These are phyloP conservation scores for Barnardius zonarius DNA, from an alignment of 2,113 vertebrate genomes.

Conservation along the genomic window DNA sequence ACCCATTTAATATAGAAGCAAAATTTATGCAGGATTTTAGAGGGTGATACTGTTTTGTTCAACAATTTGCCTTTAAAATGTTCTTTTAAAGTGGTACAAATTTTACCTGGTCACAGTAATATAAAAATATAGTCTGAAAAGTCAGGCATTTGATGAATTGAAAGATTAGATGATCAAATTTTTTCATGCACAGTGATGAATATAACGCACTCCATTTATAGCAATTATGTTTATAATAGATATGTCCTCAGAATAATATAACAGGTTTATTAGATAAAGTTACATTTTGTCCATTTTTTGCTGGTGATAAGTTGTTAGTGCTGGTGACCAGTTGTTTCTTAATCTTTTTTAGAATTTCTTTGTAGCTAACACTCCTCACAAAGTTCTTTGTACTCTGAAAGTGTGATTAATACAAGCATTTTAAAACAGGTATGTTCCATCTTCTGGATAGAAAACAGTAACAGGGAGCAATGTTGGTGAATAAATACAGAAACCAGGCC, in stretches of 20 bases:
- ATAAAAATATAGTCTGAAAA: background rate
- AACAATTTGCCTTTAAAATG: background rate
- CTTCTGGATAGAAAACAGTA: constrained; percentile 57
- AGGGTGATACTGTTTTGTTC: background rate
- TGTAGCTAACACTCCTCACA: background rate
- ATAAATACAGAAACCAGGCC: constrained; percentile 52
- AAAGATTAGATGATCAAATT: background rate
- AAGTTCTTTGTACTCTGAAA: background rate
- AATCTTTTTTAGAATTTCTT: background rate
- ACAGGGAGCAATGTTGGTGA: constrained; percentile 20
- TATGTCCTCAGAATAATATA: constrained; percentile 22
- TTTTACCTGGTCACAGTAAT: background rate
- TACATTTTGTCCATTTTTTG: constrained; percentile 45
- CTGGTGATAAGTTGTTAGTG: constrained; percentile 34
- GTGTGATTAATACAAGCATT: background rate
- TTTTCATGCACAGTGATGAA: background rate
- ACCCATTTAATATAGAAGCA: background rate
- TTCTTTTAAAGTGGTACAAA: background rate
- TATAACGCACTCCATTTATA: background rate
- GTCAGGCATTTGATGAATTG: background rate
- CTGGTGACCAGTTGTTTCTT: constrained; percentile 19
- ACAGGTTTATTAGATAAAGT: constrained; percentile 52
- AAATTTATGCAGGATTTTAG: background rate
- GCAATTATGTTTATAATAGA: background rate
- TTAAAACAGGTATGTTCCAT: background rate